These are phyloP conservation scores for Oryctes rhinoceros DNA, from an alignment of 1,140 invertebrate species.

Conservation along the genomic window DNA sequence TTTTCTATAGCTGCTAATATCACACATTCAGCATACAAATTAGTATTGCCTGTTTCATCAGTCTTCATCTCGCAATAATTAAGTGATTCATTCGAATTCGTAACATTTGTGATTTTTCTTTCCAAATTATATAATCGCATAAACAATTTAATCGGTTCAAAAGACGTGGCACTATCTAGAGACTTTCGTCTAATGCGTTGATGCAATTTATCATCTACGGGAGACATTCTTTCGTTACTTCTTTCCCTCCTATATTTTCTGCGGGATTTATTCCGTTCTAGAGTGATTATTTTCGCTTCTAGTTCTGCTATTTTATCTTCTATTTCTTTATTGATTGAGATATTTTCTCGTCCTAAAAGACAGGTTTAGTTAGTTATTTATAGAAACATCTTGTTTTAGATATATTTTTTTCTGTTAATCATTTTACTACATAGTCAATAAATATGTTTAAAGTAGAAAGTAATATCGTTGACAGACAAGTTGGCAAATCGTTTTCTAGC, in stretches of 20 bases:
- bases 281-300: slow-evolving; percentile 76
- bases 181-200: slow-evolving; percentile 72
- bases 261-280: slow-evolving; percentile 62
- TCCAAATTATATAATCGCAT: slow-evolving; percentile 78
- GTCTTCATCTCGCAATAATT: slow-evolving; percentile 56
- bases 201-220: slow-evolving; percentile 64
- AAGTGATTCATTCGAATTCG: slow-evolving; percentile 66
- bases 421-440: too few species aligned
- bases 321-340: slow-evolving; percentile 81
- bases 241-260: slow-evolving; percentile 54
- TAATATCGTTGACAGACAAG: too few species aligned
- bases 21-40: slow-evolving; percentile 36
- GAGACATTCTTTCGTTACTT: slow-evolving; percentile 56
- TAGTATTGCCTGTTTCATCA: slow-evolving; percentile 43
- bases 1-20: slow-evolving; percentile 54
- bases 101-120: slow-evolving; percentile 72
- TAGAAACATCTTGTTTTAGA: not conserved
- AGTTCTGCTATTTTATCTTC: slow-evolving; percentile 83
- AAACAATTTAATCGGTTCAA: slow-evolving; percentile 80
- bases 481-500: too few species aligned
- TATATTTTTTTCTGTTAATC: too few species aligned
- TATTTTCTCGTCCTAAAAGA: slow-evolving; percentile 70
- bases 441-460: too few species aligned
- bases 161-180: slow-evolving; percentile 77
- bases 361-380: slow-evolving; percentile 8